These are phyloP conservation scores for Montipora cactus DNA, from an alignment of 64 coral and sea anemone genomes.

Conservation along the genomic window DNA sequence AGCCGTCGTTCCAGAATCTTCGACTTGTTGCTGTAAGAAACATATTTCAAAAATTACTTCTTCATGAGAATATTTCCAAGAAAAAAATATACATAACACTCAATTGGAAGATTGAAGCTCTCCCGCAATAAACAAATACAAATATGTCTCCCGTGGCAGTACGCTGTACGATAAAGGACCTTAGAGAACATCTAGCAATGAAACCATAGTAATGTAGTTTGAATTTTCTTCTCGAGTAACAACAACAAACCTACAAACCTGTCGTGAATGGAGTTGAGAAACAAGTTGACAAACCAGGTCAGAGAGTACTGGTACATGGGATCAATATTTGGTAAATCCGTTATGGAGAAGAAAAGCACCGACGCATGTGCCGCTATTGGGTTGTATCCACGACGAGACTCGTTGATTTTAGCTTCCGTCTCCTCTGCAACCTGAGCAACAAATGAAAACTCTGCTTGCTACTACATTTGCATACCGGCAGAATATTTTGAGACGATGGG, in stretches of 20 bases:
- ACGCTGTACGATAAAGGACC: too few species aligned
- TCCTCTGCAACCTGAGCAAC: conserved; percentile 87
- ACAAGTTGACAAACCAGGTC: conserved; percentile 99
- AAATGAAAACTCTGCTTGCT: neutral
- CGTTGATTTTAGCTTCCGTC: conserved; percentile 96
- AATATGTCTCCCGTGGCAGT: too few species aligned
- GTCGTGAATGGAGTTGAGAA: conserved; percentile 98
- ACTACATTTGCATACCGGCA: too few species aligned
- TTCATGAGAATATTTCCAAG: too few species aligned
- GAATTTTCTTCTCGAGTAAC: neutral
- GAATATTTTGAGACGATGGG: too few species aligned
- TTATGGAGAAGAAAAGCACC: conserved; percentile 98
- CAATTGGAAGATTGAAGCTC: neutral
- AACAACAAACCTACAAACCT: conserved; percentile 70
- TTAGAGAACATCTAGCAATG: too few species aligned
- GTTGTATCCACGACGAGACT: conserved; percentile 93
- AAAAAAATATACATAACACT: neutral
- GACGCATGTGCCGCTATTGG: conserved; percentile 97
- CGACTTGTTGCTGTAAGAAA: conserved; percentile 90
- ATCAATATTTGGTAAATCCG: conserved; percentile 97
- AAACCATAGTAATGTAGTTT: too few species aligned
- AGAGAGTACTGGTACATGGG: conserved; percentile 99
- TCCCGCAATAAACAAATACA: neutral
- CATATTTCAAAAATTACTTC: neutral
- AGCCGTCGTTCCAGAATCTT: conserved; percentile 97